A percentile compares a stretch with the other conserved stretches of the same genome.
Conservation (phyloP, 92 coral and sea anemone species). For the Epizoanthus rinbou region DNA sequence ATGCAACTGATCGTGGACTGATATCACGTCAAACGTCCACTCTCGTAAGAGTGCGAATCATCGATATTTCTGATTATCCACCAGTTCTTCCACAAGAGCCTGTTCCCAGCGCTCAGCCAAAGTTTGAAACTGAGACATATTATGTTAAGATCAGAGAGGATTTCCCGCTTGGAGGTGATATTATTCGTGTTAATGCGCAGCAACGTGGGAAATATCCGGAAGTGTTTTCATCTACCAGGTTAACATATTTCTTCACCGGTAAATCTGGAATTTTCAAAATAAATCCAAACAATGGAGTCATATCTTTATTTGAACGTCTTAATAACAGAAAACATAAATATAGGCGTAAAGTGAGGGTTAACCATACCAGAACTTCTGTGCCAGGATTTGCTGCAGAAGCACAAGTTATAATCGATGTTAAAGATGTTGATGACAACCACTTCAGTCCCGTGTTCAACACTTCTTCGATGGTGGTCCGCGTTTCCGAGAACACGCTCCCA, state of each 20-base stretch:
- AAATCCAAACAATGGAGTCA: conserved; percentile 81
- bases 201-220: conserved; percentile 49
- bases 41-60: conserved; percentile 66
- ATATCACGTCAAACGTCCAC: conserved; percentile 61
- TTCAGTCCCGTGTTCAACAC: conserved; percentile 73
- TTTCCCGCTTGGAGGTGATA: conserved; percentile 79
- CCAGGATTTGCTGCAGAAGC: conserved; percentile 46
- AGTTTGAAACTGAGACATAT: conserved; percentile 67
- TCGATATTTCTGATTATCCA: conserved; percentile 61
- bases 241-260: conserved; percentile 50
- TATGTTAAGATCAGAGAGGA: conserved; percentile 91
- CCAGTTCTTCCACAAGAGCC: conserved; percentile 44
- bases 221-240: conserved; percentile 41
- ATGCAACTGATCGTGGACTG: conserved; percentile 87
- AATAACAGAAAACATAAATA: conserved; percentile 66
- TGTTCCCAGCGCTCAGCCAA: conserved; percentile 31
- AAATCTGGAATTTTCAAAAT: conserved; percentile 71
- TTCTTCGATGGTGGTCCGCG: conserved; percentile 48
- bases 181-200: conserved; percentile 67
- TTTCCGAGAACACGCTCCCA: conserved; percentile 53
- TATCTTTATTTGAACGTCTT: conserved; percentile 67
- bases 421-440: conserved; percentile 81
- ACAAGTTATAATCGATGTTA: conserved; percentile 63
- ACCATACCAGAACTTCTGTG: background rate
- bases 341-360: conserved; percentile 52